Evolutionary conservation across 2,797 vertebrate genomes (phyloP).

Genomic region (Eospalax fontanierii): DNA sequence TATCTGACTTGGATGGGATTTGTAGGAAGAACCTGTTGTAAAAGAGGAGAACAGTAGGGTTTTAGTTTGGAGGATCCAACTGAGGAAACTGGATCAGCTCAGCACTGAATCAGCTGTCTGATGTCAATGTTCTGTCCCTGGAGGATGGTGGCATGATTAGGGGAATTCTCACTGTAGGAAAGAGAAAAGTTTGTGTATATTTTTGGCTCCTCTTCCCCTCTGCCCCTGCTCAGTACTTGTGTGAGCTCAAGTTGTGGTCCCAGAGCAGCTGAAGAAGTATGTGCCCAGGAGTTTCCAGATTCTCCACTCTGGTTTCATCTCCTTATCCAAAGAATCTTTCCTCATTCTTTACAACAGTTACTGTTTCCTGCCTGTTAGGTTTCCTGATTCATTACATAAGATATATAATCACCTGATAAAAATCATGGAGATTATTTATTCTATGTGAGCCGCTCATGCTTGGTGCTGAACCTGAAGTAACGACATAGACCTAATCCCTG

Average conservation of each 20-base stretch:
- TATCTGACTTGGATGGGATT: constrained; percentile 13
- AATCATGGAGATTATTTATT: background rate
- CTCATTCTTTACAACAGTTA: background rate
- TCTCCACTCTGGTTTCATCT: background rate
- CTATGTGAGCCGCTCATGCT: background rate
- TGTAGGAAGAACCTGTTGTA: constrained; percentile 24
- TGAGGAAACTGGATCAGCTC: constrained; percentile 23
- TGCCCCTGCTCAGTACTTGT: constrained; percentile 4
- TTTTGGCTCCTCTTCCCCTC: background rate
- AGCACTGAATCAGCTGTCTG: background rate
- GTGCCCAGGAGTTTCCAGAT: background rate
- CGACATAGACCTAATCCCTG: background rate
- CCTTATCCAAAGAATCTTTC: constrained; percentile 1
- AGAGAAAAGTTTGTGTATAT: background rate
- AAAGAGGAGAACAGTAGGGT: background rate
- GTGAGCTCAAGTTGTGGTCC: background rate
- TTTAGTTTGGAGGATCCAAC: constrained; percentile 25
- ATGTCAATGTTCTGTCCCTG: background rate
- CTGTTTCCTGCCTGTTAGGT: background rate
- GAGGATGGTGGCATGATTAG: constrained; percentile 12
- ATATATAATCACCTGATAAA: background rate
- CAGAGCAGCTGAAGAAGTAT: background rate
- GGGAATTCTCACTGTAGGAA: constrained; percentile 58
- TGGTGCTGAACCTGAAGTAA: background rate
- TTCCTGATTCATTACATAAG: background rate